Evolutionary conservation across 2,113 vertebrate species (phyloP).

Genomic region (Struthidea cinerea): DNA sequence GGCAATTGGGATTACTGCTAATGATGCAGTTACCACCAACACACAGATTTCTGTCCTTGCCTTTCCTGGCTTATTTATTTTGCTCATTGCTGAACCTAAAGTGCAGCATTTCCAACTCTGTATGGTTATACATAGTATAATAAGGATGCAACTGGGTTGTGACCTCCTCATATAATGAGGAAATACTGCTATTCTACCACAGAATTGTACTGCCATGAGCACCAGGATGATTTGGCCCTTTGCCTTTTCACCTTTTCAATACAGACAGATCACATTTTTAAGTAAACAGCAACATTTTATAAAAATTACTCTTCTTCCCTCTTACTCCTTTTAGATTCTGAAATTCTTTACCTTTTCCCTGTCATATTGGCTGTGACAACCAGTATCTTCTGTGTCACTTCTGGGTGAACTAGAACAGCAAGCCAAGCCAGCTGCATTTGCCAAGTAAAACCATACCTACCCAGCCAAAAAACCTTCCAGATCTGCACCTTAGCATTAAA

Average conservation of each 20-base stretch:
- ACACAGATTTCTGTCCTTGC: not conserved
- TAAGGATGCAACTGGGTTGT: not conserved
- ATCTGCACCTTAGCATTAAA: not conserved
- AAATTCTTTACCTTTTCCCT: not conserved
- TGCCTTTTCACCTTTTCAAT: not conserved
- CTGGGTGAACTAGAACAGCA: not conserved
- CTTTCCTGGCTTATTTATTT: not conserved
- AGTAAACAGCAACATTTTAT: not conserved
- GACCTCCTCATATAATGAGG: accelerated
- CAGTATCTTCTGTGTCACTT: not conserved
- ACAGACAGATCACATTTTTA: not conserved
- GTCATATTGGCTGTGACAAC: not conserved
- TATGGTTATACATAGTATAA: not conserved
- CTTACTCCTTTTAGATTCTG: not conserved
- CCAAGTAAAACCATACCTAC: not conserved
- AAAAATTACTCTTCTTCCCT: not conserved
- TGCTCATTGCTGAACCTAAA: not conserved
- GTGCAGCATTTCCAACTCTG: not conserved
- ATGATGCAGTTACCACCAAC: not conserved
- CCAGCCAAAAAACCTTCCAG: not conserved
- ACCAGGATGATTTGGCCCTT: not conserved
- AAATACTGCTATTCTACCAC: not conserved
- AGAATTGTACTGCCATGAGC: not conserved
- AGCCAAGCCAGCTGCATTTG: not conserved
- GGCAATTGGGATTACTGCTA: not conserved